These are phyloP conservation scores for Drosophila putrida DNA, from an alignment of 2,888 invertebrate species.

Conservation along the genomic window DNA sequence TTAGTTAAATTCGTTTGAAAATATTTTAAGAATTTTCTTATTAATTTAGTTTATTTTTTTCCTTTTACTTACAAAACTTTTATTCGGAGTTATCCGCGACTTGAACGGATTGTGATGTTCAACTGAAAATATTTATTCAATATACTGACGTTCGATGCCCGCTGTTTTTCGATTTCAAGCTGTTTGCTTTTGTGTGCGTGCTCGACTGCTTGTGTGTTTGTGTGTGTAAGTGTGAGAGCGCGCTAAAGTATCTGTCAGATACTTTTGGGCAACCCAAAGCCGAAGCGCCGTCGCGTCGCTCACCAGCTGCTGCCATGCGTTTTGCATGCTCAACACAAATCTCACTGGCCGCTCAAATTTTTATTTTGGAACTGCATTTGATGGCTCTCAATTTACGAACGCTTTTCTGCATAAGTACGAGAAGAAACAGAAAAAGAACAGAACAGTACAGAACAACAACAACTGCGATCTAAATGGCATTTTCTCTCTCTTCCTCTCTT, in stretches of 20 bases:
- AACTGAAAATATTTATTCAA: constrained; percentile 86
- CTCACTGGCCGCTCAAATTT: constrained; percentile 34
- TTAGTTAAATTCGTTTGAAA: constrained; percentile 14
- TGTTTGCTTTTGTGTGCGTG: constrained; percentile 49
- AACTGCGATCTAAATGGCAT: not conserved
- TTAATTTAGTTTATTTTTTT: constrained; percentile 38
- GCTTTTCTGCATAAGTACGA: constrained; percentile 38
- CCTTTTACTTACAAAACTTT: constrained; percentile 85
- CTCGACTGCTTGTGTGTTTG: constrained; percentile 26
- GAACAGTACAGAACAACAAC: constrained; percentile 4
- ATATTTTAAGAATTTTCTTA: constrained; percentile 25
- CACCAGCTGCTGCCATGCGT: constrained; percentile 37
- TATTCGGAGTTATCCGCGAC: constrained; percentile 86
- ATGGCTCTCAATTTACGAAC: constrained; percentile 55
- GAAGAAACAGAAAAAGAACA: constrained; percentile 13
- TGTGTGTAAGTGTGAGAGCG: constrained; percentile 45
- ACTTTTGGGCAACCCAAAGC: constrained; percentile 58
- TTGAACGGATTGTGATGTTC: constrained; percentile 86
- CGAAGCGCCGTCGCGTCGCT: constrained; percentile 19
- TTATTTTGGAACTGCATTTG: constrained; percentile 71
- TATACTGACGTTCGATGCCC: constrained; percentile 83
- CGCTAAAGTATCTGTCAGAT: constrained; percentile 51
- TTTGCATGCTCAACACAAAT: constrained; percentile 74
- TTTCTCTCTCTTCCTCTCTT: constrained; percentile 28
- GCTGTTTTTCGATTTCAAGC: constrained; percentile 74